These are phyloP conservation scores for Tinamus guttatus DNA, from an alignment of 2,113 vertebrate species.

Conservation along the genomic window DNA sequence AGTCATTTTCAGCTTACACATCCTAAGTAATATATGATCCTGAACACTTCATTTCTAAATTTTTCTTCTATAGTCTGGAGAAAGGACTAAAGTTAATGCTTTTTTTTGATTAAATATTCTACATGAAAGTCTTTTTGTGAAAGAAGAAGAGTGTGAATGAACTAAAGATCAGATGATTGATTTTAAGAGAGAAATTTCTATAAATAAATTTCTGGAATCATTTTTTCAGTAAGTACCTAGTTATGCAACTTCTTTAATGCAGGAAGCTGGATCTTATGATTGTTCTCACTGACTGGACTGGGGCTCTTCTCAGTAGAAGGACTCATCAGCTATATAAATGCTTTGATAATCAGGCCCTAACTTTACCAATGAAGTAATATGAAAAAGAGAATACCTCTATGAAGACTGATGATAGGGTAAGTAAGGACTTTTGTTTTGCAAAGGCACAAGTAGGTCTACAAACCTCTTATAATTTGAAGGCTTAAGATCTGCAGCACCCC, in stretches of 20 bases:
- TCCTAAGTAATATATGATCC: neutral
- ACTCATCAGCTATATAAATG: neutral
- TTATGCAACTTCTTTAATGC: neutral
- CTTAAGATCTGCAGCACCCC: neutral
- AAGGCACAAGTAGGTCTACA: neutral
- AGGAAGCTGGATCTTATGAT: neutral
- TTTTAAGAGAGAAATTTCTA: neutral
- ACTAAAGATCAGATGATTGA: neutral
- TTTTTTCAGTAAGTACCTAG: neutral
- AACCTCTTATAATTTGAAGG: neutral
- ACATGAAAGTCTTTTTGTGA: neutral
- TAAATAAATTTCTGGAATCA: neutral
- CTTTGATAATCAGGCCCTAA: neutral
- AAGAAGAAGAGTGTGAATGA: neutral
- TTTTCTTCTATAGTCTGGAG: neutral
- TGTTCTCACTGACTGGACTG: neutral
- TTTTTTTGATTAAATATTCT: neutral
- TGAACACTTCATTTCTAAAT: neutral
- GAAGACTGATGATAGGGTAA: neutral
- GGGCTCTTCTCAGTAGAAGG: neutral
- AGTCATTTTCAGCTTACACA: neutral
- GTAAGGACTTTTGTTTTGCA: neutral
- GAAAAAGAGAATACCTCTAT: neutral
- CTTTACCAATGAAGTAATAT: neutral
- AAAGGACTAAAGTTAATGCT: neutral